Conservation (phyloP, 2,888 invertebrate species). For the Galerucella nymphaeae region DNA sequence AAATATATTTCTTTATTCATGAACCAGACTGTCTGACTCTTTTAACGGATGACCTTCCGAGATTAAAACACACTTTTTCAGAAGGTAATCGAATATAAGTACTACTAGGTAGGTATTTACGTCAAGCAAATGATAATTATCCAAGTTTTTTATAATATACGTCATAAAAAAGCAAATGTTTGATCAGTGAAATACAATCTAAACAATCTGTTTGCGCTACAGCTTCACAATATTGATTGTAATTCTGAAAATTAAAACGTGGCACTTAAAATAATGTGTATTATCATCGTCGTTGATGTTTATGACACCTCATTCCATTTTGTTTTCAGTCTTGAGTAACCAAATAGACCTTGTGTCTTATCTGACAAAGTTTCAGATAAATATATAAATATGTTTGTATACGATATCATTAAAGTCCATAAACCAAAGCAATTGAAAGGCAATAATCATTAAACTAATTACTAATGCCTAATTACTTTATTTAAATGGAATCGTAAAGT, state of each 20-base stretch:
- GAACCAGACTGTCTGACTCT: too few relatives aligned
- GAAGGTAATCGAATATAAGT: too few relatives aligned
- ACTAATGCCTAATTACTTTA: too few relatives aligned
- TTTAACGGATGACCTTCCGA: too few relatives aligned
- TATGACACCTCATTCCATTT: not conserved
- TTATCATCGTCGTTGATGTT: not conserved
- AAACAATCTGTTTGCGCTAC: not conserved
- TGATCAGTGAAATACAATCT: not conserved
- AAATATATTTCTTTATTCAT: too few relatives aligned
- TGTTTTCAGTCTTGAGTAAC: not conserved
- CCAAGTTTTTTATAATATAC: not conserved
- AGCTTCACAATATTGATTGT: constrained; percentile 2
- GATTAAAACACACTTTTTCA: too few relatives aligned
- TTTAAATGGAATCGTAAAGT: too few relatives aligned
- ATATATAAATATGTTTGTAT: not conserved
- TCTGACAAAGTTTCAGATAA: not conserved
- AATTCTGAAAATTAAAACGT: not conserved
- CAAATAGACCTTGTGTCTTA: not conserved
- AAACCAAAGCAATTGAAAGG: not conserved
- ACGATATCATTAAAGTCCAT: not conserved
- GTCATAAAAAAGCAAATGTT: constrained; percentile 3
- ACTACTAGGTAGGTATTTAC: not conserved
- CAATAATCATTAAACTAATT: too few relatives aligned
- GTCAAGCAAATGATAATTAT: not conserved
- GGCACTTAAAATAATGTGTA: not conserved